phyloP scores from a whole-genome alignment of 2,888 invertebrate genomes.

The Polymixis flavicincta region DNA sequence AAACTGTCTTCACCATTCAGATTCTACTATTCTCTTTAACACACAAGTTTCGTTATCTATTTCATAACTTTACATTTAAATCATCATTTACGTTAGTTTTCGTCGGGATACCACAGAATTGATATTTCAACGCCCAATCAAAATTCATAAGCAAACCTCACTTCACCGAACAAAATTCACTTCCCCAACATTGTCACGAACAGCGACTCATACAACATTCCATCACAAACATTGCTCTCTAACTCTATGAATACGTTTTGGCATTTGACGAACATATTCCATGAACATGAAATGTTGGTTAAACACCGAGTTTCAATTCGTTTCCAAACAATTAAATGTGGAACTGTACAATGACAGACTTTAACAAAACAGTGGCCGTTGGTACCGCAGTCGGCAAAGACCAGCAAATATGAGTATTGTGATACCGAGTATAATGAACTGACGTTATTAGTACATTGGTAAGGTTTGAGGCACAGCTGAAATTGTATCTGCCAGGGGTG shows the following conservation, averaged over 20 bases:
- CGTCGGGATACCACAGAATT: not conserved
- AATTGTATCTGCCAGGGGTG: too few species aligned
- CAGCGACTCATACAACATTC: constrained; percentile 13
- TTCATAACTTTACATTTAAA: not conserved
- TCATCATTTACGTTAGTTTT: not conserved
- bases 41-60: not conserved
- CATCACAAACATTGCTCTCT: constrained; percentile 18
- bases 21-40: too few species aligned
- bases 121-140: constrained; percentile 1
- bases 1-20: not conserved
- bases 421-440: constrained; percentile 38
- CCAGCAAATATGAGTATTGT: constrained; percentile 44
- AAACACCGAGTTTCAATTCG: constrained; percentile 48
- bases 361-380: constrained; percentile 40
- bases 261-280: constrained; percentile 19
- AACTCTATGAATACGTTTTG: constrained; percentile 35
- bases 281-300: constrained; percentile 27
- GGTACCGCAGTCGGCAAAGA: constrained; percentile 11
- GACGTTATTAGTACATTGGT: constrained; percentile 32
- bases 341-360: constrained; percentile 38
- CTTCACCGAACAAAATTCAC: constrained; percentile 17
- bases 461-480: constrained; percentile 37
- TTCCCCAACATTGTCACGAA: not conserved
- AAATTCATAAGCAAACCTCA: constrained; percentile 3
- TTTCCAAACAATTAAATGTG: constrained; percentile 44